Percentiles rank a stretch among this genome's conserved stretches.
phyloP scores from a whole-genome alignment of 2,797 vertebrate species.

The Nasua narica region DNA sequence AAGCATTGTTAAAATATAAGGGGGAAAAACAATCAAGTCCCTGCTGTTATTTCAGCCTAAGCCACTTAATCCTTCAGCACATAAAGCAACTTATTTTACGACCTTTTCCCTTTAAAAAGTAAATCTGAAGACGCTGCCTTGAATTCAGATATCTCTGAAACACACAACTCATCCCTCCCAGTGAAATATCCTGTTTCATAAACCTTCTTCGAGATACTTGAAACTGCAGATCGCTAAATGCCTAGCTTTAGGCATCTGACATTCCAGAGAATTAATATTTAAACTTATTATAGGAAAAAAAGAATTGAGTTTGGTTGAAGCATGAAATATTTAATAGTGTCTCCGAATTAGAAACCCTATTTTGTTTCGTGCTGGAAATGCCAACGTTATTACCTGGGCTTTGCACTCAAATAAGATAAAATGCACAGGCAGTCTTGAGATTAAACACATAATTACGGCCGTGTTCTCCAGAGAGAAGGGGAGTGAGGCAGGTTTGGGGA shows the following conservation, averaged over 20 bases:
- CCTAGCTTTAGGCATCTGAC: constrained; percentile 86
- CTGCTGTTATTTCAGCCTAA: constrained; percentile 76
- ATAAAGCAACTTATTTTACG: constrained; percentile 79
- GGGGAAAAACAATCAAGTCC: constrained; percentile 55
- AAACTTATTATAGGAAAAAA: constrained; percentile 86
- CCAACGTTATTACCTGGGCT: constrained; percentile 74
- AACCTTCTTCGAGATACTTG: constrained; percentile 84
- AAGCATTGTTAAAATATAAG: constrained; percentile 77
- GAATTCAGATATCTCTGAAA: constrained; percentile 83
- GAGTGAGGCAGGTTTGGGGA: constrained; percentile 73
- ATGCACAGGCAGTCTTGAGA: constrained; percentile 59
- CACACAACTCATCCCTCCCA: constrained; percentile 82
- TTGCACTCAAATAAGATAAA: constrained; percentile 73
- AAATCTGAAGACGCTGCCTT: constrained; percentile 78
- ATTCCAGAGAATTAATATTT: constrained; percentile 89
- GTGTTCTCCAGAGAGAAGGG: constrained; percentile 52
- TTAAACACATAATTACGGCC: constrained; percentile 71
- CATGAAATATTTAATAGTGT: constrained; percentile 83
- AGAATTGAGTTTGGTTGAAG: constrained; percentile 82
- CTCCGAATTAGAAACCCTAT: constrained; percentile 79
- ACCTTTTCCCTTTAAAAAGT: constrained; percentile 76
- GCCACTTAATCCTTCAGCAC: constrained; percentile 76
- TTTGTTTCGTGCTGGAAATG: constrained; percentile 76
- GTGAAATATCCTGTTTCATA: constrained; percentile 88
- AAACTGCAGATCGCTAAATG: constrained; percentile 83